A percentile compares a stretch with the other conserved stretches of the same genome.
These are phyloP conservation scores for Phenganax subtilis DNA, from an alignment of 92 coral and sea anemone genomes.

Conservation along the genomic window DNA sequence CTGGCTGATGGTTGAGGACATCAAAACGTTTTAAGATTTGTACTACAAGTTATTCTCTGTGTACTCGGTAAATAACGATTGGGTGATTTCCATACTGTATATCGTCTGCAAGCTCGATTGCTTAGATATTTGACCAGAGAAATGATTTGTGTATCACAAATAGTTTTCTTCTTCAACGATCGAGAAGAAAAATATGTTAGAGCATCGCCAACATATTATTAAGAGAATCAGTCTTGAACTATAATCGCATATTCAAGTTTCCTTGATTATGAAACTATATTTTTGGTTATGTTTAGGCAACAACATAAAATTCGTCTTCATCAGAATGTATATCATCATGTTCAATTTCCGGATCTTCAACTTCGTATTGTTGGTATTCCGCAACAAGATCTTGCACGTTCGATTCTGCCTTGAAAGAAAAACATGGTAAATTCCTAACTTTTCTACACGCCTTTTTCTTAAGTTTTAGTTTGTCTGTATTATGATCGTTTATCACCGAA, in stretches of 20 bases:
- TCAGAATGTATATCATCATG: constrained; percentile 64
- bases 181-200: too few relatives aligned
- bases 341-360: constrained; percentile 52
- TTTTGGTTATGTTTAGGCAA: background rate
- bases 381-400: constrained; percentile 68
- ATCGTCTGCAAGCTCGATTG: too few relatives aligned
- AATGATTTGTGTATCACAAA: too few relatives aligned
- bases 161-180: too few relatives aligned
- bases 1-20: too few relatives aligned
- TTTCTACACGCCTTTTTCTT: background rate
- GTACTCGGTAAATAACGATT: too few relatives aligned
- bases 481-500: constrained; percentile 13
- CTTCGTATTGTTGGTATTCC: constrained; percentile 87
- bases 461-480: background rate
- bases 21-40: too few relatives aligned
- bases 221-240: background rate
- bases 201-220: too few relatives aligned
- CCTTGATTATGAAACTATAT: background rate
- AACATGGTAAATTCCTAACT: background rate
- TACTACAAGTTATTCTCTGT: too few relatives aligned
- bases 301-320: constrained; percentile 54
- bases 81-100: too few relatives aligned
- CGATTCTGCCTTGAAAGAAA: constrained; percentile 67
- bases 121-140: too few relatives aligned
- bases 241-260: background rate